phyloP scores from a whole-genome alignment of 1,140 invertebrate species.

The Drosophila ohnishii region DNA sequence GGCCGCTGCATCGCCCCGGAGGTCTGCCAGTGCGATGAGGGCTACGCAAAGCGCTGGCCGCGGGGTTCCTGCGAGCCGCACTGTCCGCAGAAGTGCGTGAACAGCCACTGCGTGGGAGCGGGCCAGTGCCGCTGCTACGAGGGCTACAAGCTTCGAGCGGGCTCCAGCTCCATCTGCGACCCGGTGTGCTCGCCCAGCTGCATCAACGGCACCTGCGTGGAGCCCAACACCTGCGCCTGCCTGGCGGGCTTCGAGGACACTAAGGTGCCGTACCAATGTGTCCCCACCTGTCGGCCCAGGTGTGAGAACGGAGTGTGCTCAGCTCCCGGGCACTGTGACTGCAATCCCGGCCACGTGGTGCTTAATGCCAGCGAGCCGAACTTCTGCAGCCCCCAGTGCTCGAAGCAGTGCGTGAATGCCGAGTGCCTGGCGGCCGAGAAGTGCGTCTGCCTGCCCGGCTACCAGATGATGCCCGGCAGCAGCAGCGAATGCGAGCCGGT shows the following conservation, averaged over 20 bases:
- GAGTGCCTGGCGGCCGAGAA: constrained; percentile 80
- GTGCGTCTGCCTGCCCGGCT: constrained; percentile 84
- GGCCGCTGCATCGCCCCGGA: constrained; percentile 73
- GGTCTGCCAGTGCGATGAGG: constrained; percentile 65
- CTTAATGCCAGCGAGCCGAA: constrained; percentile 70
- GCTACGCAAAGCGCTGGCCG: constrained; percentile 74
- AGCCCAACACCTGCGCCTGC: constrained; percentile 81
- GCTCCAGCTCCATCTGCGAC: constrained; percentile 79
- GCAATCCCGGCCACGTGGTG: constrained; percentile 60
- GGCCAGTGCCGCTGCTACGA: constrained; percentile 75
- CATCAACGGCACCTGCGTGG: constrained; percentile 84
- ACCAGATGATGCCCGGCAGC: constrained; percentile 81
- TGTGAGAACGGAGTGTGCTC: constrained; percentile 80
- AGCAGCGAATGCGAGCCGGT: constrained; percentile 83
- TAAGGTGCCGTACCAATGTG: constrained; percentile 55
- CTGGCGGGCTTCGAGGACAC: constrained; percentile 72
- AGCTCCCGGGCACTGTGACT: constrained; percentile 68
- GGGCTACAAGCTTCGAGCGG: constrained; percentile 55
- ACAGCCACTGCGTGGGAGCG: constrained; percentile 65
- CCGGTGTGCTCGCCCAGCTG: constrained; percentile 83
- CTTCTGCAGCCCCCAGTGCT: constrained; percentile 72
- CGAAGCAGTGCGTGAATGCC: constrained; percentile 84
- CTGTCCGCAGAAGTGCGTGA: constrained; percentile 78
- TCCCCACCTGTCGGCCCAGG: constrained; percentile 75
- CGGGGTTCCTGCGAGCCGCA: constrained; percentile 78